A percentile compares a stretch with the other conserved stretches of the same genome.
Conservation (phyloP, 2,888 invertebrate genomes). For the Polydrusus cervinus region DNA sequence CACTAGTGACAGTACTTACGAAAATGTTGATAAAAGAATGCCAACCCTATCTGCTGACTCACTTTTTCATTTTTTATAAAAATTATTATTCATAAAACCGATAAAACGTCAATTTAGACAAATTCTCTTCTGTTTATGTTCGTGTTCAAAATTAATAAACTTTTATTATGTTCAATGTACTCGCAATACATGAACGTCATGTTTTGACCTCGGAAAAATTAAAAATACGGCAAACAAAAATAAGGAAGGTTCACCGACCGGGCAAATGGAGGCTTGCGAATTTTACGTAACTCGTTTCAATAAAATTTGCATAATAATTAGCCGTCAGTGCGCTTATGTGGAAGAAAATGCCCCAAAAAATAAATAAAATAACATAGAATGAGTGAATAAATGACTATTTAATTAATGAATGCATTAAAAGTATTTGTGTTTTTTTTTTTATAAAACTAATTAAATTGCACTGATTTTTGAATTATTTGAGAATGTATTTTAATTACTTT, state of each 20-base stretch:
- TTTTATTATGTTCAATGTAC: constrained; percentile 13
- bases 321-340: constrained; percentile 9
- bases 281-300: constrained; percentile 29
- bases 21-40: too few species aligned
- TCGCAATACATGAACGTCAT: constrained; percentile 6
- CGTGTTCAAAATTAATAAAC: constrained; percentile 1
- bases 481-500: too few species aligned
- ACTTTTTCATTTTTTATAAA: too few species aligned
- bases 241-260: constrained; percentile 18
- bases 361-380: constrained; percentile 5
- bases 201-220: constrained; percentile 28
- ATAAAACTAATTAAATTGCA: too few species aligned
- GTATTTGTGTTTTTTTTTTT: too few species aligned
- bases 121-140: not conserved
- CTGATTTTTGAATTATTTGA: too few species aligned
- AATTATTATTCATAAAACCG: not conserved
- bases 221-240: constrained; percentile 26
- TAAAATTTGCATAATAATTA: constrained; percentile 24
- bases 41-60: too few species aligned
- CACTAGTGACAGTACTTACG: too few species aligned
- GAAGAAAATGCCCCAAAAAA: not conserved
- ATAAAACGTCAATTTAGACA: not conserved
- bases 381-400: not conserved
- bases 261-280: constrained; percentile 17
- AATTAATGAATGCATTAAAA: too few species aligned